Base-by-base conservation (phyloP, 2,113 vertebrate genomes). In the Hymenochirus boettgeri region DNA sequence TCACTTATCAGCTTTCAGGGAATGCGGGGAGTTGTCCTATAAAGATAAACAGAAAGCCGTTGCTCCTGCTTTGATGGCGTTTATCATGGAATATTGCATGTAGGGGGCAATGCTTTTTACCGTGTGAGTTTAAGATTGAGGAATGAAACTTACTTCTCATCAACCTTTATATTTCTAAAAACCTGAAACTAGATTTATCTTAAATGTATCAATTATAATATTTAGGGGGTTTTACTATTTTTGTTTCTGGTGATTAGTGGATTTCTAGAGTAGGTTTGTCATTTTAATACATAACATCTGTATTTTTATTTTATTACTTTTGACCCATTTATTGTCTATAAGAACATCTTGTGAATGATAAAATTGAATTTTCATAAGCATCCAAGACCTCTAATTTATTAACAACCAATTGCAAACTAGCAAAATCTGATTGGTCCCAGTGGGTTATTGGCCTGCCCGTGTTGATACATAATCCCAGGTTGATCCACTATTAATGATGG, bases 181-280 rank as follows among this genome's bases (percentile, higher is more conserved):
- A 48, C 19, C 18, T 48, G 18, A 48, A 48, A 48, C 46, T 22
- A 21, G 46, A 22, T 48, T 23, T 10, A 5, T 21, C 18, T 22
- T 48, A 9, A 22, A 13, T 48, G 18, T 22, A 22, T 48, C 22
- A 21, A 22, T 48, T 48, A 48, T 48, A 48, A 22, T 21, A 9
- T 48, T 19, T 22, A 22, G 21, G 7, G 7, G 7, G 7, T 7
- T 48, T 23, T 9, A 22, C 22, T 19, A 22, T 18, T 7, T 12
- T 11, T n/a, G n/a, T 48, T 21, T 21, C 21, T 21, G 46, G 18
- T 7, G 46, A 23, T 22, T 22, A 48, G 8, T 48, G 19, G 46
- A 10, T 48, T 48, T 48, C 10, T 48, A 23, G 46, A 48, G 46
- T 48, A 48, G 46, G 46, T 48, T 48, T 22, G 19, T 48, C 5